These are phyloP conservation scores for Netelia inedita DNA, from an alignment of 2,888 invertebrate genomes.

Conservation along the genomic window DNA sequence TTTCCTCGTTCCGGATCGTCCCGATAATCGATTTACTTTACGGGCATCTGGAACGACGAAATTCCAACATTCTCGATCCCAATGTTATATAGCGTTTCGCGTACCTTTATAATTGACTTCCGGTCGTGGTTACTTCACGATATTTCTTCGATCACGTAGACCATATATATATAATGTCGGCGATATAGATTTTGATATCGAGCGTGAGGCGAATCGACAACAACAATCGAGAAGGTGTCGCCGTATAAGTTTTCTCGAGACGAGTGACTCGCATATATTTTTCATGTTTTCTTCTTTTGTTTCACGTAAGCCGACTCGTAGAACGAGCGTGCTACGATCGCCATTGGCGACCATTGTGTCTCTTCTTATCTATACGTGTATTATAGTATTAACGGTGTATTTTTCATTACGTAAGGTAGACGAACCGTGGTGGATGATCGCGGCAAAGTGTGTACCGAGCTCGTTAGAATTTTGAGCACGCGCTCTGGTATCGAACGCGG, in stretches of 20 bases:
- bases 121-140: conserved; percentile 54
- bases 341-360: neutral
- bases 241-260: conserved; percentile 32
- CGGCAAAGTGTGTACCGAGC: conserved; percentile 49
- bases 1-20: neutral
- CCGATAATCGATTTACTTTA: neutral
- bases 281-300: conserved; percentile 9
- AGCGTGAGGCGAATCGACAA: conserved; percentile 12
- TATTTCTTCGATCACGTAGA: conserved; percentile 40
- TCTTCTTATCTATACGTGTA: conserved; percentile 16
- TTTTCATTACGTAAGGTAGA: conserved; percentile 56
- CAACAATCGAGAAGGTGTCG: conserved; percentile 15
- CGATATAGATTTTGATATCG: neutral
- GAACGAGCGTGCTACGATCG: neutral
- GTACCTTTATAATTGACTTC: conserved; percentile 51
- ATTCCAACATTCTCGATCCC: conserved; percentile 18
- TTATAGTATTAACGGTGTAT: conserved; percentile 21
- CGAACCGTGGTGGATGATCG: neutral
- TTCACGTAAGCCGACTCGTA: neutral
- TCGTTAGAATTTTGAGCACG: conserved; percentile 69
- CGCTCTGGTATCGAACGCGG: conserved; percentile 21
- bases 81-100: conserved; percentile 15
- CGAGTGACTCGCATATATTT: conserved; percentile 29
- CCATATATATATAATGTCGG: neutral
- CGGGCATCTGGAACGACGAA: neutral